Evolutionary conservation across 2,888 invertebrate genomes (phyloP), one percentile per base, ranked within the genome.

Genomic region (Sinelater perroti): DNA sequence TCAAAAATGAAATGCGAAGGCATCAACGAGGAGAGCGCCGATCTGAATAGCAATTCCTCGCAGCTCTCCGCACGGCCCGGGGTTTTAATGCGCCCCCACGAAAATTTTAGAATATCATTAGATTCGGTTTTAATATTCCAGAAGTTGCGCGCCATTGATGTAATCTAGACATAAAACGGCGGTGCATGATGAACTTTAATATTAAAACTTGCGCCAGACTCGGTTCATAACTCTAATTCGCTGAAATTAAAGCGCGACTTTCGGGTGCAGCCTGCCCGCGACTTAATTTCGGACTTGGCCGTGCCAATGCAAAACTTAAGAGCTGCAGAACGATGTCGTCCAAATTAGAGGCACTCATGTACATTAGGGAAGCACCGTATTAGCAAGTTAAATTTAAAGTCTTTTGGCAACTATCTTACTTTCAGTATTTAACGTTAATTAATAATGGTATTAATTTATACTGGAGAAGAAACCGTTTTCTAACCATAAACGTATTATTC

Each of bases 171-270:
- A 50, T 50, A 50, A 36, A 50, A 14, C 50, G 38, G 38, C 38
- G 50, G 28, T n/a, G n/a, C n/a, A n/a, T n/a, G n/a, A 50, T 38
- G 38, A 50, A 50, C 50, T 38, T 50, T 50, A 44, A 50, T 38
- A 50, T 50, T 50, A 50, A 38, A 50, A 50, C 28, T 50, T 35
- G 24, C 24, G 6, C 35, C 47, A 21, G 17, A 35, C 47, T 24
- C 20, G 11, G 16, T 33, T 47, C 35, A 21, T 47, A 47, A 47
- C 36, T 47, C 16, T 47, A 47, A 47, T 47, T 35, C 31, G 24
- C 47, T 13, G n/a, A 35, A 47, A 47, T 35, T 47, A 24, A 24
- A 47, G 26, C 24, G 24, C 8, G 40, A 14, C 24, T n/a, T 14
- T 40, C 11, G 8, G 24, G 14, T 40, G 35, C 47, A 47, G 24